Base-by-base conservation (phyloP, 2,113 vertebrate genomes). In the Lagopus muta region DNA sequence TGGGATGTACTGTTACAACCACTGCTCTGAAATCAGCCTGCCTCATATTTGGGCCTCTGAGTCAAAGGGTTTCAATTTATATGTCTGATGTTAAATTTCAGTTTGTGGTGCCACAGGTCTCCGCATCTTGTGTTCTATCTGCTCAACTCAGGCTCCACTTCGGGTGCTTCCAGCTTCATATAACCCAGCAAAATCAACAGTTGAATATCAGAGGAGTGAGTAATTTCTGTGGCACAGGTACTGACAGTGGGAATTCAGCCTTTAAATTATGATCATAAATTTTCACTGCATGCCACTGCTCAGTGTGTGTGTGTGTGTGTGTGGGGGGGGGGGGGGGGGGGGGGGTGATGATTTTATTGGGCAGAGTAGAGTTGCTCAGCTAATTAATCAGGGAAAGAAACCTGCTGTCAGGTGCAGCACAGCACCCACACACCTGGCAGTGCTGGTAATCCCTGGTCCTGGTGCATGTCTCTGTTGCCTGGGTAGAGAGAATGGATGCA, bases 251-350 rank as follows among this genome's bases (percentile, higher is more conserved):
- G 96, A 97, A 97, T 88, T 97, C 96, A 96, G 92, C 91, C 61
- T 71, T 94, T 97, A 96, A 98, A 97, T 97, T 94, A 95, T 93
- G 80, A 94, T 94, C 85, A 94, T 97, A 97, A 97, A 97, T 98
- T 97, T 95, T 92, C 61, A 40, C 11, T n/a, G 83, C 85, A 76
- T 94, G 96, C 91, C 88, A 90, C 71, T 82, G 89, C 86, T 0
- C 8, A 3, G 27, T 22, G 48, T 21, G 45, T 43, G 14, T 15
- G 13, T 42, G 42, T 16, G 8, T 36, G 36, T 36, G 45, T n/a
- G n/a, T n/a, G 19, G 9, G 50, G 24, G 50, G 25, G 80, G 67
- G 82, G 18, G 19, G 9, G 50, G 24, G 50, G 25, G 80, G 67
- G 82, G 8, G 27, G 9, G 77, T 73, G 85, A 91, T 76, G 94